Base-by-base conservation (phyloP, 1,140 invertebrate genomes). In the Drosophila sproati region DNA sequence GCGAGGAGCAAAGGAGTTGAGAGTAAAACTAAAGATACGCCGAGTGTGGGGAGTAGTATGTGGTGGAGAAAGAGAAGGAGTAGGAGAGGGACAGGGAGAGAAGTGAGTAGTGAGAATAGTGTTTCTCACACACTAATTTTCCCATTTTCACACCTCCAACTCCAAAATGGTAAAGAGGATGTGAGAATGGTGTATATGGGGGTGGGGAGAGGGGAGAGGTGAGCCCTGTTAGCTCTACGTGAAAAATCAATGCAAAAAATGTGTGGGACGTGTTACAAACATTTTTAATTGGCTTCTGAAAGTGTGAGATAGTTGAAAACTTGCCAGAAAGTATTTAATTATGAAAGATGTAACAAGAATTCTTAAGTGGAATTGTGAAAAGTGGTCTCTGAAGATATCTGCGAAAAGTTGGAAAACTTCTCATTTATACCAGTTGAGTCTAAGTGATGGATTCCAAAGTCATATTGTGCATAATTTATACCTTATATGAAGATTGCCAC, bases 211-310 rank as follows among this genome's bases (percentile, higher is more conserved):
- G 39, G 39, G n/a, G 10, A 12, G 12, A 12, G 12, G 12, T 12
- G 12, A 0, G 20, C 20, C 20, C 20, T 43, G 39, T 8, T 4
- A 43, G 41, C 51, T 50, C 68, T 68, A 81, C 28, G 74, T 63
- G 80, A 80, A 82, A 82, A 82, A 82, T 82, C 80, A 82, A 82
- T 82, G 59, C 63, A 41, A 45, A 50, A 61, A 59, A 72, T 57
- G 77, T 63, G 43, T 76, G 68, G n/a, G 7, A 60, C 32, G 43
- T 43, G 39, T 47, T 45, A 56, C 47, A 34, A 82, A 77, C n/a
- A 62, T 66, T 70, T 77, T 70, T 73, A 80, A 76, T 76, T 79
- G 66, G 61, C 66, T 59, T 41, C 29, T 10, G 12, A 72, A n/a
- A 45, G 29, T 31, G n/a, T 10, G 41, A 28, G 28, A 8, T 70